phyloP scores from a whole-genome alignment of 2,797 vertebrate genomes.

The Eremophila alpestris region DNA sequence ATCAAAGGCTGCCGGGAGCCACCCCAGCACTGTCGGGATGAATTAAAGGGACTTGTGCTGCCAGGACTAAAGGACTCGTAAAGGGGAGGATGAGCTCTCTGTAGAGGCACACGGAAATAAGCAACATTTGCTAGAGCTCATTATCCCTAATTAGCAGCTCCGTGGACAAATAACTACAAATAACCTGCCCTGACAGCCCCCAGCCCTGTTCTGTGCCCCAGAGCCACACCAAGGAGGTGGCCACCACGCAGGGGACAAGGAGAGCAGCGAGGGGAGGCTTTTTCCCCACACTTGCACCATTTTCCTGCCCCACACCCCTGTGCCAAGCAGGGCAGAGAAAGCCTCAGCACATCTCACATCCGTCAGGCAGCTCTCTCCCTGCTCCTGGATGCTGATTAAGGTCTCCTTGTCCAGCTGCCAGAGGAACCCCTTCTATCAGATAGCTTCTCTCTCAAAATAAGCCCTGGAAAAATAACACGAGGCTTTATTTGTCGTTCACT shows the following conservation, averaged over 20 bases:
- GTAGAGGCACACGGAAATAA: not conserved
- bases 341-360: not conserved
- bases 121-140: not conserved
- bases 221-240: not conserved
- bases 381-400: slow-evolving; percentile 1
- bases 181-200: not conserved
- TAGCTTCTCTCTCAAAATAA: slow-evolving; percentile 61
- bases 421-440: slow-evolving; percentile 41
- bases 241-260: not conserved
- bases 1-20: not conserved
- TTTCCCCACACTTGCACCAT: rapidly evolving
- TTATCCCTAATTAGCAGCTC: not conserved
- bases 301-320: not conserved
- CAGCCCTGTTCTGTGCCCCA: rapidly evolving
- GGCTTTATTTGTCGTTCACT: slow-evolving; percentile 61
- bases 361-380: not conserved
- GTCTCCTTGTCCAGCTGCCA: slow-evolving; percentile 26
- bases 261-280: not conserved
- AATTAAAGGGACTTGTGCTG: not conserved
- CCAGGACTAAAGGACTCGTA: not conserved
- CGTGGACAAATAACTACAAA: not conserved
- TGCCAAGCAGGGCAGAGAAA: not conserved
- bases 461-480: slow-evolving; percentile 39
- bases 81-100: not conserved
- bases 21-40: not conserved